phyloP scores from a whole-genome alignment of 1,140 invertebrate species.

The Pseudomyrmex sp. region DNA sequence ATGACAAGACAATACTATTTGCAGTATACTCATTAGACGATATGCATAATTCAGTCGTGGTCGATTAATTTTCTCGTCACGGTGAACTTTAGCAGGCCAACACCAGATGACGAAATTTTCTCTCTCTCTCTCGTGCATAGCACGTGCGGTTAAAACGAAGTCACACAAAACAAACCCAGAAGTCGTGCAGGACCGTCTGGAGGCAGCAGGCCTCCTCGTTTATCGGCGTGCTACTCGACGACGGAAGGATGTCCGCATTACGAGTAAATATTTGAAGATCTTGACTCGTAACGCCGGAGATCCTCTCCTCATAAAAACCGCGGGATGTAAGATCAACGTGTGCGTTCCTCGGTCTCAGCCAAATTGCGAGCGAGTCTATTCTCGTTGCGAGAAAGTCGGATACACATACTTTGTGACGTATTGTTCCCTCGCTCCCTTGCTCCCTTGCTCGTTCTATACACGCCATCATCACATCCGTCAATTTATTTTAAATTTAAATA shows the following conservation, averaged over 20 bases:
- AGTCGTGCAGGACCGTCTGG: constrained; percentile 69
- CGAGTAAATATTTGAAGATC: constrained; percentile 80
- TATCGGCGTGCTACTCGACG: constrained; percentile 76
- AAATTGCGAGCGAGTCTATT: constrained; percentile 64
- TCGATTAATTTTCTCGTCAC: constrained; percentile 39
- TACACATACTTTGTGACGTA: constrained; percentile 27
- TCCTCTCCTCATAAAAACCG: constrained; percentile 75
- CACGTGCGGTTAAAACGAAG: constrained; percentile 73
- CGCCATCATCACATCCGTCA: constrained; percentile 1
- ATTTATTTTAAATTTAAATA: constrained; percentile 31
- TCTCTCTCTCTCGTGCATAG: constrained; percentile 62
- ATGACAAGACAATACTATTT: not conserved
- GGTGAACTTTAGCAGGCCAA: constrained; percentile 73
- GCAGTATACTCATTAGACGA: not conserved
- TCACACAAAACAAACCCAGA: constrained; percentile 76
- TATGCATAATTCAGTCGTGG: constrained; percentile 5
- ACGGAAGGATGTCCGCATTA: constrained; percentile 79
- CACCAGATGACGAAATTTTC: constrained; percentile 82
- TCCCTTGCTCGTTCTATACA: not conserved
- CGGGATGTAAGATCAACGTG: constrained; percentile 68
- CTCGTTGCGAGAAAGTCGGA: constrained; percentile 26
- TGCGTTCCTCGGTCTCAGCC: constrained; percentile 67
- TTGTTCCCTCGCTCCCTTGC: constrained; percentile 33
- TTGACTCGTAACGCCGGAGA: constrained; percentile 73
- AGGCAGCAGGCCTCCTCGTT: constrained; percentile 72